These are phyloP conservation scores for Podabrus alpinus DNA, from an alignment of 2,888 invertebrate genomes.

Conservation along the genomic window DNA sequence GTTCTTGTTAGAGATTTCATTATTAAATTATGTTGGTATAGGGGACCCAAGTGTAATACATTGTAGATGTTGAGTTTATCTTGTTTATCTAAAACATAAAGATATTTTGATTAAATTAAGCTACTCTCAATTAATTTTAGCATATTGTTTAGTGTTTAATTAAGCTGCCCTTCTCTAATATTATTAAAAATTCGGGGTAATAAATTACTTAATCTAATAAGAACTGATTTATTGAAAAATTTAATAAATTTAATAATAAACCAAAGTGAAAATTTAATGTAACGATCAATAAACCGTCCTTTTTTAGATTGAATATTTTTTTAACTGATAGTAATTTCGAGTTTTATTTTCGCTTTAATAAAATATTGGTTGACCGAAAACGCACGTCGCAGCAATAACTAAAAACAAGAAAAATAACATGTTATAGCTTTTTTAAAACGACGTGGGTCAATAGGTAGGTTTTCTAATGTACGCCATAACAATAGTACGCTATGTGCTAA, in stretches of 20 bases:
- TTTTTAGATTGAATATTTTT: neutral
- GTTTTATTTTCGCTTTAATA: neutral
- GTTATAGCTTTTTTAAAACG: neutral
- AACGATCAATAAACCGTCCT: neutral
- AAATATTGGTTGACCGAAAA: neutral
- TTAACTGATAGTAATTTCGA: neutral
- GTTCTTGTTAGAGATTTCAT: neutral
- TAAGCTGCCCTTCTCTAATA: neutral
- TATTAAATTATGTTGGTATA: neutral
- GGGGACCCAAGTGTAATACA: slow-evolving; percentile 2
- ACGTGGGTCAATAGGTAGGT: neutral
- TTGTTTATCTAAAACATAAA: neutral
- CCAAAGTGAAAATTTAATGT: neutral
- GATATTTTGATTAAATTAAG: neutral
- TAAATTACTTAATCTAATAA: neutral
- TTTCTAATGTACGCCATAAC: neutral
- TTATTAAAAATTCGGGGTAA: neutral
- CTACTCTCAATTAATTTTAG: neutral
- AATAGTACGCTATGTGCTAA: neutral
- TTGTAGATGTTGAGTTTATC: neutral
- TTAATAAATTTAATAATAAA: neutral
- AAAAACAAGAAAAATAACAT: neutral
- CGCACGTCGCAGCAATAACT: neutral
- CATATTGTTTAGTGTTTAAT: neutral
- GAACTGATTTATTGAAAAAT: neutral